Percentiles rank a stretch among this genome's conserved stretches.
Conservation (phyloP, 2,113 vertebrate genomes). For the Platysternon megacephalum region DNA sequence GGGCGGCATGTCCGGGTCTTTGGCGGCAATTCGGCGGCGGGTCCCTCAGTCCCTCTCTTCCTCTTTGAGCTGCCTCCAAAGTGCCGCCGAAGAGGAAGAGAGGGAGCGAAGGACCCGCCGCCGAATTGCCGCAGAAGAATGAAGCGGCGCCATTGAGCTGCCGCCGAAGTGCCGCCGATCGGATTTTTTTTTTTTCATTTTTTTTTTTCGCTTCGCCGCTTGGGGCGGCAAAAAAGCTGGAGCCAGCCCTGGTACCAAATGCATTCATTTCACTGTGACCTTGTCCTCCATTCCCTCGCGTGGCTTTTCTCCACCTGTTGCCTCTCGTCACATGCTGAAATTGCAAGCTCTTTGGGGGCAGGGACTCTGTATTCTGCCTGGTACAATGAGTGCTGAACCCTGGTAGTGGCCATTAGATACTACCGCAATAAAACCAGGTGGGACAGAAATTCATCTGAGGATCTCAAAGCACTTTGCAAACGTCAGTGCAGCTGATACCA, state of each 20-base stretch:
- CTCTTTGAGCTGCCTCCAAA: too few relatives aligned
- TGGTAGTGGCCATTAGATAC: background rate
- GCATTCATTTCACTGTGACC: background rate
- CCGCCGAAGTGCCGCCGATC: too few relatives aligned
- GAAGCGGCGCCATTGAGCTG: too few relatives aligned
- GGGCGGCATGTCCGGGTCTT: too few relatives aligned
- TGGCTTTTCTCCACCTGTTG: background rate
- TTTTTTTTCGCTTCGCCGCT: too few relatives aligned
- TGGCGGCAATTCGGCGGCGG: too few relatives aligned
- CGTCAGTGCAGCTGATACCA: background rate
- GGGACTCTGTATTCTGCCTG: background rate
- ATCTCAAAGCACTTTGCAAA: background rate
- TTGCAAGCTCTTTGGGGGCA: background rate
- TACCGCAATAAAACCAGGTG: background rate
- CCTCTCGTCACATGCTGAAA: background rate
- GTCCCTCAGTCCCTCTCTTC: too few relatives aligned
- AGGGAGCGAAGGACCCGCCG: too few relatives aligned
- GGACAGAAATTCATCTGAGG: background rate
- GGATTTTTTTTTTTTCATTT: too few relatives aligned
- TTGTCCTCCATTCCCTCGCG: background rate
- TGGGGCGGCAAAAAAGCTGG: too few relatives aligned
- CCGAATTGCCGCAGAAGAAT: too few relatives aligned
- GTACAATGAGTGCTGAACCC: background rate
- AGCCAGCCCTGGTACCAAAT: background rate
- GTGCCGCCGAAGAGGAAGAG: too few relatives aligned